Base-by-base conservation (phyloP, 2,113 vertebrate genomes). In the Daphoenositta chrysoptera region DNA sequence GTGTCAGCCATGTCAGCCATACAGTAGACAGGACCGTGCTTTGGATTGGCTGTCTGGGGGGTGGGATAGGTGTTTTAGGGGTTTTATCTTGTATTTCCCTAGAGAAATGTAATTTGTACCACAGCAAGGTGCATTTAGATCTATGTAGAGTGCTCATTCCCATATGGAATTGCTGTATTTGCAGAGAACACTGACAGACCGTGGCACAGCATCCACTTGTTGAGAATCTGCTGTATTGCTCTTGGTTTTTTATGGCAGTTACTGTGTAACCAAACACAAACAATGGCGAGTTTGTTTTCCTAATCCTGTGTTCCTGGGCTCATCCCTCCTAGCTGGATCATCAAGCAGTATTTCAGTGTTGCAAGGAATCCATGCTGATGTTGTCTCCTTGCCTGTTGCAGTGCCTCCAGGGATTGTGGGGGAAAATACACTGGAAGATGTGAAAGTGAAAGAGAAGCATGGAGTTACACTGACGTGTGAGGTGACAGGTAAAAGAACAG, bases 381-480 rank as follows among this genome's bases (percentile, higher is more conserved):
- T 31, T 85, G 31, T 75, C 6, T 1, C 24, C 76, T 75, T 83
- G 37, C 60, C 79, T 95, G 53, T 48, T 99, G 66, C 83, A 98
- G 99, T 99, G 72, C 99, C 99, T 48, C 99, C 99, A 77, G 98
- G 81, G 64, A 99, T 99, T 78, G 94, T 97, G 51, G 98, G 96
- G 33, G 98, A 98, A 77, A 98, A 98, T 56, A 98, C 94, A 7
- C 26, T 98, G 72, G 97, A 98, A 94, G 99, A 99, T 42, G 92
- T 99, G 61, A 99, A 99, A 96, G 98, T 99, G 35, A 99, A 98
- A 88, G 99, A 99, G 94, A 98, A 98, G 45, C 98, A 99, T 26
- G 96, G 96, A 81, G 93, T 99, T 33, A 99, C 98, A 15, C 94
- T 99, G 75, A 97, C 93, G 1, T 99, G 99, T 97, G 99, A 99